Base-by-base conservation (phyloP, 2,113 vertebrate genomes). In the Paramormyrops kingsleyae region DNA sequence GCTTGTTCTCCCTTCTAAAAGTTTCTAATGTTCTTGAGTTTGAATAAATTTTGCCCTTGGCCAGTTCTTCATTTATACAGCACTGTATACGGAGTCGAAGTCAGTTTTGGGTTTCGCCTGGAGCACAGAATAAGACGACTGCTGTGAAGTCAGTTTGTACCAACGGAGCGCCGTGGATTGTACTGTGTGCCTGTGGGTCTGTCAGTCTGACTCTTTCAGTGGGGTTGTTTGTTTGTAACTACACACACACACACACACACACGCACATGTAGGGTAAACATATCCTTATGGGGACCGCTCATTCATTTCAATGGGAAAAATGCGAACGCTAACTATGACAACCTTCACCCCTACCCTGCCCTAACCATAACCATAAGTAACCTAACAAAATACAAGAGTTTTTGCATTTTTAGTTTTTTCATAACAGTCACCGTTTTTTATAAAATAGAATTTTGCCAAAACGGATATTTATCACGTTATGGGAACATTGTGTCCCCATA, bases 91-190 rank as follows among this genome's bases (percentile, higher is more conserved):
- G 46, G 5, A 88, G 59, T 27, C n/a, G 46, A 70, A 88, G 24
- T 77, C 44, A 49, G 46, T 50, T 88, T 77, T 27, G 27, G 62
- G 46, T 88, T 46, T 80, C 4, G 62, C 66, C 88, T 88, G 88
- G 27, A 77, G 62, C 17, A 39, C 10, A 52, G 88, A 70, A 50
- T 86, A n/a, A 50, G n/a, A 49, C 46, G 44, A 50, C 83, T 86
- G 46, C 47, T 86, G 47, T 86, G 83, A 49, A 49, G 83, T 86
- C 46, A 86, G 88, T 80, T 80, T 42, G 74, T 70, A 88, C 31
- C 27, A 19, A n/a, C 47, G 21, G 44, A 35, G 66, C 2, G 10
- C n/a, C 5, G 19, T 19, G 70, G 4, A 39, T 77, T 77, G 31
- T 35, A 74, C 31, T 5, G 31, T 3, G 2, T 27, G 24, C 5